Evolutionary conservation across 1,140 invertebrate genomes (phyloP), one percentile per base, ranked within the genome.

Genomic region (Zophobas morio): DNA sequence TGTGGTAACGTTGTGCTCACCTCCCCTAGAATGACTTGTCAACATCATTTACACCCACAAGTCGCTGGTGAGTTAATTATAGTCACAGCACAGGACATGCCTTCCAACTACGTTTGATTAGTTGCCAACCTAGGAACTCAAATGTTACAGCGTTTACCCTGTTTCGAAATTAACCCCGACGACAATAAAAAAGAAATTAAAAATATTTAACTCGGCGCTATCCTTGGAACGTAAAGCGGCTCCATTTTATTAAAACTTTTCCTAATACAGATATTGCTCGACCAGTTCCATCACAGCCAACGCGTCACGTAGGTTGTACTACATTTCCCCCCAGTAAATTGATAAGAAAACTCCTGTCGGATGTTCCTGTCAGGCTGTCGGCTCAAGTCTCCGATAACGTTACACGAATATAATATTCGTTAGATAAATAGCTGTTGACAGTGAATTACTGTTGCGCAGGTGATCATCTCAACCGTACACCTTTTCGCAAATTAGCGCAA

Each of bases 311-410:
- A 20, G 49, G 49, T 20, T 51, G 49, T 20, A 20, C 6, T 51
- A 20, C 20, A 6, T 20, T 51, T 51, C 49, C 49, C 4, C n/a
- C n/a, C n/a, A 20, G 4, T 51, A 51, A 51, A 51, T 51, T 51
- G 57, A 63, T 63, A 63, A 63, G 57, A 42, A 63, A 63, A 42
- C 57, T 63, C 35, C 35, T 42, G 57, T 37, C 57, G 57, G 57
- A 63, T 63, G 57, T 63, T 63, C 35, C 57, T 63, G 57, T 63
- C 57, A 63, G 57, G 6, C n/a, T 63, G 57, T 34, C 39, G 8
- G 32, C 39, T 6, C 4, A 6, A 37, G 5, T 33, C n/a, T 39
- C 54, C 57, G 57, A 63, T 42, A 63, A 51, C 49, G n/a, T 51
- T 51, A 51, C 49, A 51, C 3, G 42, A 2, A 20, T 51, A 51